These are phyloP conservation scores for Sphecodes monilicornis DNA, from an alignment of 2,888 invertebrate species.

Conservation along the genomic window DNA sequence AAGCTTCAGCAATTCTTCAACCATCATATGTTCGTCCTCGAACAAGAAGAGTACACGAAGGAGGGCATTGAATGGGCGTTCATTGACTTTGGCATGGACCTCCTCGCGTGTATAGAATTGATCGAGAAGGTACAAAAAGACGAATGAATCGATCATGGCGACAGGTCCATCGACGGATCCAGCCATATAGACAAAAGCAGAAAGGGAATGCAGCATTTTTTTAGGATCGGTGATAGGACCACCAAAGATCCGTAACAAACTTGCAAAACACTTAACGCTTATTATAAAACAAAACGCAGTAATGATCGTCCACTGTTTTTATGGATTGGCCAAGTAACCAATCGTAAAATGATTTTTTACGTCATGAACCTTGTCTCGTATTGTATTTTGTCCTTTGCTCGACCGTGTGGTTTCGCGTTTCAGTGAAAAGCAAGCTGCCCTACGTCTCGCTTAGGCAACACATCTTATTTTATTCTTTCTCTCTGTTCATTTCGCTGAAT, in stretches of 20 bases:
- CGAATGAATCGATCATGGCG: constrained; percentile 60
- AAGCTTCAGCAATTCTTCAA: constrained; percentile 98
- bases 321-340: constrained; percentile 57
- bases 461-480: background rate
- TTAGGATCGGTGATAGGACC: constrained; percentile 33
- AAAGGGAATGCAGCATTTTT: constrained; percentile 25
- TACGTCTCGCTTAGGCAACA: constrained; percentile 39
- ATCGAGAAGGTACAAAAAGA: constrained; percentile 92
- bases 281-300: constrained; percentile 36
- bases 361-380: constrained; percentile 59
- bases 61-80: constrained; percentile 97
- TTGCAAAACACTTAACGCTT: constrained; percentile 50
- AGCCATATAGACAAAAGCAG: constrained; percentile 19
- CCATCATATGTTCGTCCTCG: constrained; percentile 97
- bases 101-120: constrained; percentile 97
- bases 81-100: constrained; percentile 97
- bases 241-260: constrained; percentile 38
- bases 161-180: constrained; percentile 52
- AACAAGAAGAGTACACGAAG: constrained; percentile 96
- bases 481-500: background rate
- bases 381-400: constrained; percentile 53
- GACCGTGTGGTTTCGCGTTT: constrained; percentile 48
- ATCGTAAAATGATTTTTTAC: constrained; percentile 21
- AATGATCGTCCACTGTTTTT: constrained; percentile 78
- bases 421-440: constrained; percentile 33